phyloP scores from a whole-genome alignment of 2,888 invertebrate genomes.

The Rhagium mordax region DNA sequence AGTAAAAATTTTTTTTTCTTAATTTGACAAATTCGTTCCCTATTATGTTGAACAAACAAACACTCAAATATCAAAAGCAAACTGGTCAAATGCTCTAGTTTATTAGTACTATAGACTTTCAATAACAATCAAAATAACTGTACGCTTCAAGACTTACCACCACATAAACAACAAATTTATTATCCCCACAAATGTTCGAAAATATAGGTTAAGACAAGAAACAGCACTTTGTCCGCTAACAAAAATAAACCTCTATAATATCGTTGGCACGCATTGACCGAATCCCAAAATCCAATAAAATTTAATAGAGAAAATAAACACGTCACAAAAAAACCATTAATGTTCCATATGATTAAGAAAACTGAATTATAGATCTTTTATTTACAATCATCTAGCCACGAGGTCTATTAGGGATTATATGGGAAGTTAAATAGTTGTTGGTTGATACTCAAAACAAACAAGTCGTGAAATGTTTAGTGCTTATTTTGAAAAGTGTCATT shows the following conservation, averaged over 20 bases:
- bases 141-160: conserved; percentile 5
- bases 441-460: conserved; percentile 65
- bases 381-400: conserved; percentile 24
- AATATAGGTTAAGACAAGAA: conserved; percentile 35
- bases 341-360: conserved; percentile 50
- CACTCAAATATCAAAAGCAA: neutral
- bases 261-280: conserved; percentile 42
- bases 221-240: conserved; percentile 35
- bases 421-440: conserved; percentile 56
- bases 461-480: conserved; percentile 65
- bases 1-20: too few relatives aligned
- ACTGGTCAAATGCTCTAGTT: conserved; percentile 56
- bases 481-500: conserved; percentile 71
- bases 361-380: conserved; percentile 42
- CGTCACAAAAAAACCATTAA: conserved; percentile 56
- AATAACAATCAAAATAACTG: conserved; percentile 16
- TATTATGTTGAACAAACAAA: neutral
- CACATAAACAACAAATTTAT: conserved; percentile 28
- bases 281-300: conserved; percentile 50
- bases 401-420: conserved; percentile 55
- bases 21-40: too few relatives aligned
- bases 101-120: conserved; percentile 51
- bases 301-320: conserved; percentile 58
- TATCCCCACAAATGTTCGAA: conserved; percentile 3
- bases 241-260: conserved; percentile 24